Percentiles rank a stretch among this genome's conserved stretches.
These are phyloP conservation scores for Apis mellifera DNA, from an alignment of 1,140 invertebrate genomes.

Conservation along the genomic window Amel_HAv3.1 CM009936.2:6670001-6670500, in stretches of 20 bases:
- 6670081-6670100: slow-evolving; percentile 43
- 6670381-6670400: not conserved
- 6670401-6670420: not conserved
- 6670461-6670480: too few species aligned
- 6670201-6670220: slow-evolving; percentile 6
- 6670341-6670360: too few species aligned
- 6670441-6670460: not conserved
- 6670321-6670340: not conserved
- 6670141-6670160: slow-evolving; percentile 61
- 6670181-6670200: not conserved
- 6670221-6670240: not conserved
- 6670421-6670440: not conserved
- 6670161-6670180: slow-evolving; percentile 13
- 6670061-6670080: slow-evolving; percentile 40
- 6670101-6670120: slow-evolving; percentile 64
- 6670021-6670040: not conserved
- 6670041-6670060: not conserved
- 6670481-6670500: too few species aligned
- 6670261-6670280: not conserved
- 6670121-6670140: slow-evolving; percentile 54
- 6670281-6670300: slow-evolving; percentile 3
- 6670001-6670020: not conserved
- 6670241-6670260: slow-evolving; percentile 26
- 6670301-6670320: not conserved
- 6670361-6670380: not conserved